Evolutionary conservation across 2,888 invertebrate species (phyloP), one percentile per base, ranked within the genome.

Genomic region (Meloe dianella): DNA sequence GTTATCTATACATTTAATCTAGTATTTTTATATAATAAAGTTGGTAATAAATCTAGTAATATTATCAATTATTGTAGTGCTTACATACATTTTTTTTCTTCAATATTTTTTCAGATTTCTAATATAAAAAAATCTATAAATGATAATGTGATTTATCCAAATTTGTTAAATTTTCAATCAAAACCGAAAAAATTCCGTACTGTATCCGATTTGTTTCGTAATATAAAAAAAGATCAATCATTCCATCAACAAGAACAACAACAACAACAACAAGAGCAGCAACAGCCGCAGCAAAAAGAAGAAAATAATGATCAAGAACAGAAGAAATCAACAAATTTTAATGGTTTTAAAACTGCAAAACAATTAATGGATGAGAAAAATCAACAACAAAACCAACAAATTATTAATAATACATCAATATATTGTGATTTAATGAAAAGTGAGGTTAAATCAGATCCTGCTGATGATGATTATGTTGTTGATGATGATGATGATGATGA

Each of bases 81-180:
- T 32, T 32, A 9, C 9, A 30, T n/a, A n/a, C n/a, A 30, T 30
- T 30, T 30, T 30, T 30, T 32, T 32, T 32, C 38, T 38, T 38
- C 14, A 38, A n/a, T 38, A 73, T 74, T 68, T 72, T 83, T 86
- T 51, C 74, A 92, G 91, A 86, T 91, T 79, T 82, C 89, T 30
- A 82, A 85, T 32, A 86, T 92, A 60, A 91, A 90, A 78, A 86
- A 87, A 67, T 84, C 84, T 70, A 89, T 86, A 2, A 78, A 77
- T n/a, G 83, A 83, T 64, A 75, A 80, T 38, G 77, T 73, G 63
- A 80, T 91, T 32, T 86, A 87, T 76, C 87, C 89, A 8, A 78
- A 85, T 41, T 80, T 91, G 29, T 85, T 85, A 77, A 84, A 82
- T 12, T 89, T 87, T 76, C 83, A 86, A 71, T 88, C 89, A 0